phyloP scores from a whole-genome alignment of 2,113 vertebrate genomes.

The Oostethus manadensis region DNA sequence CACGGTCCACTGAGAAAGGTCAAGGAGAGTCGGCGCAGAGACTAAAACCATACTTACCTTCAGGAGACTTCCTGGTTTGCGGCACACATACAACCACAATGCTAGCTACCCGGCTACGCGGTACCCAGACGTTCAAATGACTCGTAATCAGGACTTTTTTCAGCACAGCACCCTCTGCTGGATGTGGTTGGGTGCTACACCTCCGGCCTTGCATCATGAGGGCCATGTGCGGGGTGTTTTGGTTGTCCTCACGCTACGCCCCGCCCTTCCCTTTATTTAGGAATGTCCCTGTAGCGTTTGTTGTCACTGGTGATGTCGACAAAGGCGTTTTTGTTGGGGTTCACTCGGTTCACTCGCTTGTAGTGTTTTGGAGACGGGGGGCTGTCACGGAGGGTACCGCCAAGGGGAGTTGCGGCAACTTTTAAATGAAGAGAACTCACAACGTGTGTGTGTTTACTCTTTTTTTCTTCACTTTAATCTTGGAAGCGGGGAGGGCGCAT shows the following conservation, averaged over 20 bases:
- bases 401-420: slow-evolving; percentile 41
- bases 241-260: background rate
- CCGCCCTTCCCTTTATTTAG: slow-evolving; percentile 11
- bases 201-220: slow-evolving; percentile 1
- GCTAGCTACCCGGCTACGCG: no score
- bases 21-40: no score
- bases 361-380: slow-evolving; percentile 35
- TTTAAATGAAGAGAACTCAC: slow-evolving; percentile 62
- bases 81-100: no score
- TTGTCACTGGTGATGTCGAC: slow-evolving; percentile 66
- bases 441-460: slow-evolving; percentile 49
- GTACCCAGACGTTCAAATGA: no score
- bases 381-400: slow-evolving; percentile 58
- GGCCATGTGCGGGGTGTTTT: no score
- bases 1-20: no score
- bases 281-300: slow-evolving; percentile 62
- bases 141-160: no score
- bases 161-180: no score
- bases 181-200: no score
- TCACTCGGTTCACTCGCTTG: slow-evolving; percentile 58
- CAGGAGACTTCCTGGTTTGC: no score
- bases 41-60: no score
- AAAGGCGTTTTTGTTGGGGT: slow-evolving; percentile 71
- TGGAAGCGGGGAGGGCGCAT: slow-evolving; percentile 53
- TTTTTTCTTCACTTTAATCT: slow-evolving; percentile 66